phyloP scores from a whole-genome alignment of 1,140 invertebrate species.

The Chionoecetes opilio region DNA sequence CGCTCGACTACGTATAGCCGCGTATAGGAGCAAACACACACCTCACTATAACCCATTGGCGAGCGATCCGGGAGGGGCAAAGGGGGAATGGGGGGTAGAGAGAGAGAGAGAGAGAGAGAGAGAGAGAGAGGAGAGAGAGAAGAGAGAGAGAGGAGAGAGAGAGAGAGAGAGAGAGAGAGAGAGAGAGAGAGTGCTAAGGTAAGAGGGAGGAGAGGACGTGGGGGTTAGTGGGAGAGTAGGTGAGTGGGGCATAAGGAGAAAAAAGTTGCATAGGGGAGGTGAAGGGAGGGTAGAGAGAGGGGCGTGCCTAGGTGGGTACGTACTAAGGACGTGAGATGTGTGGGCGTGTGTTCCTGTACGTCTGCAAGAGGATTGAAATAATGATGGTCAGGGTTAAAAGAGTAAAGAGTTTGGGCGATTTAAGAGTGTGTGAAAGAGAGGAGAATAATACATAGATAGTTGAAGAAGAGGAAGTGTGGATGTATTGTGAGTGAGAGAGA shows the following conservation, averaged over 20 bases:
- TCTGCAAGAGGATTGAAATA: conserved; percentile 29
- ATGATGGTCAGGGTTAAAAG: not conserved
- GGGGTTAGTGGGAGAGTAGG: not conserved
- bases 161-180: too few species aligned
- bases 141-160: too few species aligned
- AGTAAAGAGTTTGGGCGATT: not conserved
- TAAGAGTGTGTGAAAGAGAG: not conserved
- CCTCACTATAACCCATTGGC: conserved; percentile 20
- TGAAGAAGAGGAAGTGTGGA: too few species aligned
- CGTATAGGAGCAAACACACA: not conserved
- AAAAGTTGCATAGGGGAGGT: not conserved
- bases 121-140: not conserved
- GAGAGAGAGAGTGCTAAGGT: too few species aligned
- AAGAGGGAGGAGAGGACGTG: not conserved
- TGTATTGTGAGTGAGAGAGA: too few species aligned
- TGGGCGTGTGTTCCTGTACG: not conserved
- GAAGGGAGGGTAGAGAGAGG: not conserved
- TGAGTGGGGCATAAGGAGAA: not conserved
- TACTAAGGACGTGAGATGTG: not conserved
- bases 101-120: not conserved
- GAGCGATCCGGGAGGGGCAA: not conserved
- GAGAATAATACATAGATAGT: not conserved
- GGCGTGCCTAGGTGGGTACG: not conserved
- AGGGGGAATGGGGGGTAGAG: not conserved
- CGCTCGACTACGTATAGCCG: not conserved